These are phyloP conservation scores for Anguilla megastoma DNA, from an alignment of 2,797 vertebrate genomes.

Conservation along the genomic window DNA sequence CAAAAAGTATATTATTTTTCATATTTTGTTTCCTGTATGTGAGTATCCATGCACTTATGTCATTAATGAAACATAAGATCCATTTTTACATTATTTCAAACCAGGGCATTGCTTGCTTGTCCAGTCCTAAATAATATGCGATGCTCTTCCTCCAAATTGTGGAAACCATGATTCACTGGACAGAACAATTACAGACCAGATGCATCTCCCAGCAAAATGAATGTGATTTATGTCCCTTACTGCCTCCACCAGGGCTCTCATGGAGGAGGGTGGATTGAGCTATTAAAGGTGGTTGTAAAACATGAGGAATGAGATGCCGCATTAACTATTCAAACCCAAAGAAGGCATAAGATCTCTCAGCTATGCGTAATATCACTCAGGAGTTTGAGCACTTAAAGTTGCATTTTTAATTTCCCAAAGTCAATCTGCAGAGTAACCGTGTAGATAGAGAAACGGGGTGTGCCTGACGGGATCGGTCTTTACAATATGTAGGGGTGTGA, in stretches of 20 bases:
- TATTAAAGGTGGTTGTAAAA: constrained; percentile 8
- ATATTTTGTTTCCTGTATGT: not conserved
- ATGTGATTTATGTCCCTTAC: not conserved
- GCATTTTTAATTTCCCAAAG: constrained; percentile 1
- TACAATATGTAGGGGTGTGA: not conserved
- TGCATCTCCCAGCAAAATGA: not conserved
- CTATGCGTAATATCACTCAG: not conserved
- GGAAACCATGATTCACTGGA: not conserved
- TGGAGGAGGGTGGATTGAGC: not conserved
- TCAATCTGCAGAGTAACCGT: not conserved
- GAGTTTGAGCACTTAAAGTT: not conserved
- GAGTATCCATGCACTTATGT: not conserved
- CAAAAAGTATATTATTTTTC: not conserved
- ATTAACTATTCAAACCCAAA: not conserved
- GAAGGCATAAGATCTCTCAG: not conserved
- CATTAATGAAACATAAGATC: not conserved
- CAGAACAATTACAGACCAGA: not conserved
- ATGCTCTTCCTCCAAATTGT: not conserved
- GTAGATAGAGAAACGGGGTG: not conserved
- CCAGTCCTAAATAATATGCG: not conserved
- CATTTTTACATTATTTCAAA: not conserved
- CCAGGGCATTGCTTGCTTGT: not conserved
- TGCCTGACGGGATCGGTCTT: not conserved
- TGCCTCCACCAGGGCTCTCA: not conserved
- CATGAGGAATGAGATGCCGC: not conserved